phyloP scores from a whole-genome alignment of 2,888 invertebrate genomes.

The Microctonus hyperodae region DNA sequence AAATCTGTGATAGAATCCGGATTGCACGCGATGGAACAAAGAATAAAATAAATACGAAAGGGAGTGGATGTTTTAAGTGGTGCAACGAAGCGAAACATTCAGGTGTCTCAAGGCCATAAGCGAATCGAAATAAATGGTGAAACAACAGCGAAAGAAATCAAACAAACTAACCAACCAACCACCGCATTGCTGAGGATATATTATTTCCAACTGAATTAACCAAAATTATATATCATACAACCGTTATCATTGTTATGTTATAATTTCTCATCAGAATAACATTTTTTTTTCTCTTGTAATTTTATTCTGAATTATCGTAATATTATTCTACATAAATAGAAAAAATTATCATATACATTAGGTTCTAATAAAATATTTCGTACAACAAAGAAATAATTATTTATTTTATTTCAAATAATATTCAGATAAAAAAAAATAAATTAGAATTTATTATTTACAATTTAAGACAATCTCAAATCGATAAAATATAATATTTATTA shows the following conservation, averaged over 20 bases:
- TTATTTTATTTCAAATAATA: too few relatives aligned
- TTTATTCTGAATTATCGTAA: too few relatives aligned
- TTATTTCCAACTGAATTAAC: background rate
- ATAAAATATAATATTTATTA: too few relatives aligned
- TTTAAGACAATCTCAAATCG: too few relatives aligned
- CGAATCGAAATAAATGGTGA: constrained; percentile 2
- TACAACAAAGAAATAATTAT: too few relatives aligned
- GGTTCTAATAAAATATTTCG: too few relatives aligned
- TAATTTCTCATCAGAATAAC: too few relatives aligned
- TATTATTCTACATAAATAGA: too few relatives aligned
- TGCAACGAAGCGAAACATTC: constrained; percentile 11
- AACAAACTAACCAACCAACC: background rate
- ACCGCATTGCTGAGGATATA: background rate
- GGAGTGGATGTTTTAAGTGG: constrained; percentile 14
- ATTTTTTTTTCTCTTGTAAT: too few relatives aligned
- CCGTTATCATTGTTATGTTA: background rate
- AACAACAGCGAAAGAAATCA: background rate
- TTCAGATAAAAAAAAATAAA: too few relatives aligned
- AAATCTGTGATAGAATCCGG: background rate
- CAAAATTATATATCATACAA: background rate
- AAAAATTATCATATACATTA: too few relatives aligned
- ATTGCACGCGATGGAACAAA: background rate
- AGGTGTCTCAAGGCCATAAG: constrained; percentile 15
- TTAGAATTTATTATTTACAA: too few relatives aligned
- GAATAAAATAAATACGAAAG: constrained; percentile 11